Conservation (phyloP, 2,797 vertebrate species). For the Sebastes alutus region DNA sequence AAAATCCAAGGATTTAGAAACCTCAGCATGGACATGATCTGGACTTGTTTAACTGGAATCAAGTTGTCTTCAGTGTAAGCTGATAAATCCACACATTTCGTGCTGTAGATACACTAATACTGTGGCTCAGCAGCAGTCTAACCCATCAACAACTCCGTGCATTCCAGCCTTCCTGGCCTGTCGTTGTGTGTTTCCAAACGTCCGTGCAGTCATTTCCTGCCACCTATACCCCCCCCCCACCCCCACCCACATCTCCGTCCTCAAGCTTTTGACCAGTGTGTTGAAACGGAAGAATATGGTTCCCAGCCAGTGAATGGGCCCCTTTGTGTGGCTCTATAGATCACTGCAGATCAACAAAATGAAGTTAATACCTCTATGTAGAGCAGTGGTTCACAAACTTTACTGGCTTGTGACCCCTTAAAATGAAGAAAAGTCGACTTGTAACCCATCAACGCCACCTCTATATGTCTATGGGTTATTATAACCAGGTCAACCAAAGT, state of each 20-base stretch:
- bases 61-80: neutral
- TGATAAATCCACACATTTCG: neutral
- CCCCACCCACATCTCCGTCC: neutral
- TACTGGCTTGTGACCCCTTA: neutral
- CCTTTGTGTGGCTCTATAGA: constrained; percentile 68
- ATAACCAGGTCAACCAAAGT: neutral
- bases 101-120: neutral
- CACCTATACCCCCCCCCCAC: constrained; percentile 17
- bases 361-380: neutral
- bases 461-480: neutral
- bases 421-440: neutral
- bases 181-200: constrained; percentile 58
- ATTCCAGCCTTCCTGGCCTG: constrained; percentile 38
- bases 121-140: constrained; percentile 2
- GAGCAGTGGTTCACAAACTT: neutral
- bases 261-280: constrained; percentile 46
- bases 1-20: neutral
- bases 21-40: neutral
- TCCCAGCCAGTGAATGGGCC: constrained; percentile 69
- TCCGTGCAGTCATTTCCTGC: constrained; percentile 70
- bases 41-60: neutral
- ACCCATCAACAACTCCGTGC: constrained; percentile 39
- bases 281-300: constrained; percentile 65
- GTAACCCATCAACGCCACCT: neutral
- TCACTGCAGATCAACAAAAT: constrained; percentile 31